Base-by-base conservation (phyloP, 2,113 vertebrate species). In the Climacteris rufus region DNA sequence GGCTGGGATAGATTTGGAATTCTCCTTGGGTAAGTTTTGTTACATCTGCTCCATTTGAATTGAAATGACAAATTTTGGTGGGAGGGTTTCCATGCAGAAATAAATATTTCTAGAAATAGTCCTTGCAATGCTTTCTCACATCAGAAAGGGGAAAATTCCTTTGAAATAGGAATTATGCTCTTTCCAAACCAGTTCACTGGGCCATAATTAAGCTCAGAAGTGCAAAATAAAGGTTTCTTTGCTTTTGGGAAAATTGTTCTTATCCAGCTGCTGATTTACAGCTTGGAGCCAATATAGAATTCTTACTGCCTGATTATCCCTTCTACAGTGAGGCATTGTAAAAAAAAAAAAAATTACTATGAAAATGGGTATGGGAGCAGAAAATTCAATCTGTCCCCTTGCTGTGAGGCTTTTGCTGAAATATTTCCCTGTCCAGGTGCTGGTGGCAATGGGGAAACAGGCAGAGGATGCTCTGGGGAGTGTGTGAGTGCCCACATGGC, bases 61-160 rank as follows among this genome's bases (percentile, higher is more conserved):
- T 3, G 24, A 49, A 66, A 20, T 13, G 64, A 15, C 4, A 0
- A 6, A 7, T 5, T n/a, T 30, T 47, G 44, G 4, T 60, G 37
- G 40, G 21, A 63, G 39, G 37, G 2, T 31, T 69, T 83, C 18
- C 31, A 0, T 37, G 49, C 30, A 72, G 25, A 45, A 57, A 16
- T 0, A 4, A 61, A 21, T 13, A 40, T 12, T n/a, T 25, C 1
- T 0, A 30, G 59, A 27, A 54, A 31, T 5, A 77, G 24, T 23
- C 37, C 16, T 45, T 54, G 28, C 33, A 2, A 0, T 31, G 45
- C 11, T 54, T 39, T 24, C 19, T 40, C 1, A 4, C 61, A 11
- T 16, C 5, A 14, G 5, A 83, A 57, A 18, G 3, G 7, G 44
- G 30, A 7, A 27, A 33, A 69, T 74, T 81, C 28, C 35, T 69